Evolutionary conservation across 2,888 invertebrate genomes (phyloP), one percentile per base, ranked within the genome.

Genomic region (Leucoptera coffeella): DNA sequence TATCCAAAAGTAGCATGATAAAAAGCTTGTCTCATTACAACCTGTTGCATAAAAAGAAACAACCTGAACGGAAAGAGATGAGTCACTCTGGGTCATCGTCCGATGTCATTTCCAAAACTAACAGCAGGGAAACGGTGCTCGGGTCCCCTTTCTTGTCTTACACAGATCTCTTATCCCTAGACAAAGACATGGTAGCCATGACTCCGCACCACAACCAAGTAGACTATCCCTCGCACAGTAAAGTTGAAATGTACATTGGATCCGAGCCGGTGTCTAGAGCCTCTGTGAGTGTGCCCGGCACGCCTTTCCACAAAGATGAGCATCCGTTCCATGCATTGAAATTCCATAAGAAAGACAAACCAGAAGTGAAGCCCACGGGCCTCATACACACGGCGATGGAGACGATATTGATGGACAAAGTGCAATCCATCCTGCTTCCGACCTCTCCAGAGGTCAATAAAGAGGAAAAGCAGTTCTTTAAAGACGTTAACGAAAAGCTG

Each of bases 351-450:
- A 54, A 43, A 37, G 54, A 50, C 15, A 55, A 48, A 35, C 33
- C 43, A 15, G 19, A 9, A 5, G 38, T 58, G 2, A 65, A 61
- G 35, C 45, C 60, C 1, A 47, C 54, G 2, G 60, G 73, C 6
- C 36, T 75, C 24, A 40, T 75, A 23, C 67, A 69, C 27, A 73
- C 73, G 12, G 77, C 75, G 12, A 67, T 75, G 55, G 69, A 73
- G 41, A 74, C 74, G 22, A 75, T 76, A 30, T 50, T 75, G 7
- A 59, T 74, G 33, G 75, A 77, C 34, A 72, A 61, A 47, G 69
- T 75, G 2, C 71, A 65, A 26, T 51, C 55, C 20, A 35, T 67
- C 21, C 46, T 69, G 27, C 39, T 65, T 33, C 61, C 65, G 2
- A 46, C 65, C 13, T 54, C 60, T 14, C 62, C 67, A 10, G 55